These are phyloP conservation scores for Eonycteris spelaea DNA, from an alignment of 2,113 vertebrate genomes.

Conservation along the genomic window DNA sequence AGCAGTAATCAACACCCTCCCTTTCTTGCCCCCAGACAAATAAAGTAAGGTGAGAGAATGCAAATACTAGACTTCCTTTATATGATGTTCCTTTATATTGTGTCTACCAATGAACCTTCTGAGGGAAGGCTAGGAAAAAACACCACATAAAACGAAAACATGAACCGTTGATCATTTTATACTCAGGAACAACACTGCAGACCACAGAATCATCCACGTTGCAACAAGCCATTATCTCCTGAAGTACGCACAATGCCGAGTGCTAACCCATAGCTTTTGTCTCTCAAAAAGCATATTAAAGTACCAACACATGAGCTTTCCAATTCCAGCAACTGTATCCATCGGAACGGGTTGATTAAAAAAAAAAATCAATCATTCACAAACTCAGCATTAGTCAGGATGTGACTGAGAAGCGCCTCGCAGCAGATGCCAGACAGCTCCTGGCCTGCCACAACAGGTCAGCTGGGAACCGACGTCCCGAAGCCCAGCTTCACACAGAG, in stretches of 20 bases:
- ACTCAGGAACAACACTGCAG: background rate
- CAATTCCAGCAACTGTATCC: background rate
- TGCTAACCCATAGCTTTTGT: background rate
- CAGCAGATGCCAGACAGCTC: background rate
- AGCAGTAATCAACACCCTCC: background rate
- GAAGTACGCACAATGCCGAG: background rate
- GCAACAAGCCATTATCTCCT: background rate
- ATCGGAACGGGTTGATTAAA: background rate
- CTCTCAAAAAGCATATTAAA: background rate
- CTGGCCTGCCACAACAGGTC: fast-evolving
- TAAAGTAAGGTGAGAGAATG: background rate
- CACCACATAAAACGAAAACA: background rate
- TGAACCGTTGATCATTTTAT: fast-evolving
- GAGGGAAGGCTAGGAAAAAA: background rate
- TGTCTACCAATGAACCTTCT: background rate
- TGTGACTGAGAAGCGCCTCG: fast-evolving
- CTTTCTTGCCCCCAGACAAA: background rate
- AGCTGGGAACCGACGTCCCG: background rate
- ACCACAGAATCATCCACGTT: fast-evolving
- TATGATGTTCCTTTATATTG: background rate
- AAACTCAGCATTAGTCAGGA: no score
- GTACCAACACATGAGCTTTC: background rate
- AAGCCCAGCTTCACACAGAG: background rate
- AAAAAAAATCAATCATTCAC: background rate
- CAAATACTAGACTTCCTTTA: background rate